Evolutionary conservation across 2,797 vertebrate genomes (phyloP), one percentile per base, ranked within the genome.

Genomic region (Antennarius maculatus): DNA sequence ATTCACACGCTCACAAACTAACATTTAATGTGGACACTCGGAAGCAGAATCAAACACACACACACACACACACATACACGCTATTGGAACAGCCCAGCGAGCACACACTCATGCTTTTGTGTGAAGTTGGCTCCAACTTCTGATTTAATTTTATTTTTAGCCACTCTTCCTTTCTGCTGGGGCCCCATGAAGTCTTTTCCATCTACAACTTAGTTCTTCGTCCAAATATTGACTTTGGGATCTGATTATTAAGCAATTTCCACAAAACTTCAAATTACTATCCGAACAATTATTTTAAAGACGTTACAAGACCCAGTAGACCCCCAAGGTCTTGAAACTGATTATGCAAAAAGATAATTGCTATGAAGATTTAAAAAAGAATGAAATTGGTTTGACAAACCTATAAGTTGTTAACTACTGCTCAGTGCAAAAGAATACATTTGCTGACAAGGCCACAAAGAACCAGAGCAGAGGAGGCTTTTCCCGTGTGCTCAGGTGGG

Each of bases 211-310:
- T 88, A 85, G 86, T 90, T 91, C 89, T 83, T 69, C 77, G 54
- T 80, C 86, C 89, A 90, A 92, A 93, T 93, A 92, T 92, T 92
- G 90, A 92, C 90, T 93, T 91, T 90, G 88, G 83, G 87, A 92
- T 93, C 88, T 93, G 92, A 94, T 93, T 93, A 93, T 93, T 92
- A 93, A 93, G 91, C 92, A 91, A 92, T 94, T 94, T 93, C 90
- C 81, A 84, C 86, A 85, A 86, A 92, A 92, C 90, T 92, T 94
- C 84, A 94, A 93, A 93, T 93, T 90, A 88, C 84, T 88, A 89
- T 88, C 86, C 74, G 86, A 93, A 93, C 92, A 93, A 93, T 94
- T 93, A 93, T 93, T 94, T 91, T 92, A 88, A 88, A 92, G 88
- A 89, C 83, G 79, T 92, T 90, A 81, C 69, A 82, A 81, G 88